These are phyloP conservation scores for Cartodere bifasciata DNA, from an alignment of 2,888 invertebrate genomes.

Conservation along the genomic window DNA sequence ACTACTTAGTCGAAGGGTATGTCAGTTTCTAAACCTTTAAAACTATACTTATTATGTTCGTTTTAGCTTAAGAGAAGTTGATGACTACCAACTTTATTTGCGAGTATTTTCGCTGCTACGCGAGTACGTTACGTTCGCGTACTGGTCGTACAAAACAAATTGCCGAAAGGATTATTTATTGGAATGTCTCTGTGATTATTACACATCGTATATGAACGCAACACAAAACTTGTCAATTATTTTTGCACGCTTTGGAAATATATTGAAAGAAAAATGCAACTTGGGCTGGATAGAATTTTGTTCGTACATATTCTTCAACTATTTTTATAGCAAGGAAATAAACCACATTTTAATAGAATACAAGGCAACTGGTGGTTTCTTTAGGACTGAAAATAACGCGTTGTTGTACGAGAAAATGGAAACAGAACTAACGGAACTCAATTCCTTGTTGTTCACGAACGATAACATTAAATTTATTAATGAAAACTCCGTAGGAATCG, in stretches of 20 bases:
- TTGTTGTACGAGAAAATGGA: conserved; percentile 8
- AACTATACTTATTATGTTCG: conserved; percentile 1
- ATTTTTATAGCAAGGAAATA: conserved; percentile 24
- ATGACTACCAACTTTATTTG: conserved; percentile 42
- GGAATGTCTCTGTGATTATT: conserved; percentile 43
- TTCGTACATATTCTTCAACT: conserved; percentile 46
- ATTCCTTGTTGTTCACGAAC: too few relatives aligned
- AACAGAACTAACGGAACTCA: conserved; percentile 17
- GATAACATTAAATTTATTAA: too few relatives aligned
- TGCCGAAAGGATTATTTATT: conserved; percentile 33
- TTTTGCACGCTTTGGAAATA: conserved; percentile 45
- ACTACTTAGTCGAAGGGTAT: conserved; percentile 25
- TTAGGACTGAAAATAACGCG: too few relatives aligned
- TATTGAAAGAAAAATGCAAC: conserved; percentile 47
- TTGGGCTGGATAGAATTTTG: conserved; percentile 55
- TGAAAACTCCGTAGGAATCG: too few relatives aligned
- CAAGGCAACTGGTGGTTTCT: neutral
- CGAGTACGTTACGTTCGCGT: conserved; percentile 52
- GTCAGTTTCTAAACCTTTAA: neutral
- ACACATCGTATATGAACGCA: conserved; percentile 47
- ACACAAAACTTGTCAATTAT: conserved; percentile 44
- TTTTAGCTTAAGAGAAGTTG: conserved; percentile 28
- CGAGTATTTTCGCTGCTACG: conserved; percentile 48
- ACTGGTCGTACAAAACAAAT: conserved; percentile 32
- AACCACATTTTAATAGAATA: neutral